These are phyloP conservation scores for Aviceda subcristata DNA, from an alignment of 2,113 vertebrate species.

Conservation along the genomic window DNA sequence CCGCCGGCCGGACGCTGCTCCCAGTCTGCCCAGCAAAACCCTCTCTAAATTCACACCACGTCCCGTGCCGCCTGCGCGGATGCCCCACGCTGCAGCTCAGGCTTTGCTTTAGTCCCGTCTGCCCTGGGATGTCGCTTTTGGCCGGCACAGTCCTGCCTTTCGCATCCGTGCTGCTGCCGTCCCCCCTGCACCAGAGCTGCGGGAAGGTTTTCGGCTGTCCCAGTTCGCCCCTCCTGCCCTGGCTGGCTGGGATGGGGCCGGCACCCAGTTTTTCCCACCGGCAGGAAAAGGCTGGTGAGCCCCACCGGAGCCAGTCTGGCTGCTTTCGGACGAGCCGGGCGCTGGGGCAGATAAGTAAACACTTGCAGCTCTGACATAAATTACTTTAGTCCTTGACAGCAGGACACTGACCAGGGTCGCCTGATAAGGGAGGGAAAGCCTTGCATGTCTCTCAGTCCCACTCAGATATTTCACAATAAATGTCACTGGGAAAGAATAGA, in stretches of 20 bases:
- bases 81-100: fast-evolving
- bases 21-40: neutral
- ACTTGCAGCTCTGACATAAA: conserved; percentile 88
- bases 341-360: conserved; percentile 87
- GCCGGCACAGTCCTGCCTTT: neutral
- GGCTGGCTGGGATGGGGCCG: neutral
- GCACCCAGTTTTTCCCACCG: conserved; percentile 21
- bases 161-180: fast-evolving
- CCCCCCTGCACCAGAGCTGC: fast-evolving
- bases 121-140: neutral
- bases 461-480: conserved; percentile 76
- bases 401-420: conserved; percentile 88
- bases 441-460: conserved; percentile 69
- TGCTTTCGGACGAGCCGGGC: conserved; percentile 71
- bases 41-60: neutral
- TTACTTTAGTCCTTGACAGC: conserved; percentile 88
- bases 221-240: fast-evolving
- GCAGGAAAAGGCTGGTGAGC: conserved; percentile 73
- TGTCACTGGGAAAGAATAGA: conserved; percentile 75
- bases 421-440: conserved; percentile 81
- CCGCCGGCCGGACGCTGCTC: neutral
- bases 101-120: neutral
- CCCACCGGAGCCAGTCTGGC: conserved; percentile 81
- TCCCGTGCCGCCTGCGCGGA: fast-evolving
- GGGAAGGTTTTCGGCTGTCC: neutral